Evolutionary conservation across 1,140 invertebrate species (phyloP), one percentile per base, ranked within the genome.

Genomic region (Physella acuta): DNA sequence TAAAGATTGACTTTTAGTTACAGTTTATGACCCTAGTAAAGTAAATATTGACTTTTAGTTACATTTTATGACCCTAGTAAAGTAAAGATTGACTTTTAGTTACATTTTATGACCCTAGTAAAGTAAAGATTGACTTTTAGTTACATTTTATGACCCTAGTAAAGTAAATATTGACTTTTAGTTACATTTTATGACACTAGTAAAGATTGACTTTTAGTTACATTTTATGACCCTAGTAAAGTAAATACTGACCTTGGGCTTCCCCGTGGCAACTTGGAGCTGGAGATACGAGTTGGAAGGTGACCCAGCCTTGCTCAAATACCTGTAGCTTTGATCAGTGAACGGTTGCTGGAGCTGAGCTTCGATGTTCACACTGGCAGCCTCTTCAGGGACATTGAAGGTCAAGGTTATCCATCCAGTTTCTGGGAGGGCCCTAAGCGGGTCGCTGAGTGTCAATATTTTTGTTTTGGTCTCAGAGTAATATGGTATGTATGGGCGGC

Each of bases 261-360:
- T 64, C 28, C 52, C 24, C 1, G 17, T 3, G 37, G 49, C 24
- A 36, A 44, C 44, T 20, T 1, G 14, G 11, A 64, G 5, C 44
- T 64, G 62, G 0, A 64, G 16, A 24, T 36, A 64, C 11, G 62
- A 5, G 28, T 52, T 36, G 28, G 36, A 51, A 20, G 62, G 62
- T 17, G 62, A 64, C 5, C 52, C 3, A 17, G 8, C 30, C n/a
- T 30, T 28, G 17, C 2, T 51, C 2, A 24, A 16, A n/a, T 1
- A 51, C 11, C 33, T 17, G 62, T 52, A 64, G 1, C 39, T 33
- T 2, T 2, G n/a, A 5, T 36, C 36, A 3, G 37, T 30, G n/a
- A 39, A 64, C 3, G 28, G 62, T 11, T 61, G 1, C 11, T 37
- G 17, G 39, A 20, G 16, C 3, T 24, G 17, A 26, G 44, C 31